A percentile compares a stretch with the other conserved stretches of the same genome.
These are phyloP conservation scores for Ceratina japonica DNA, from an alignment of 1,140 invertebrate genomes.

Conservation along the genomic window DNA sequence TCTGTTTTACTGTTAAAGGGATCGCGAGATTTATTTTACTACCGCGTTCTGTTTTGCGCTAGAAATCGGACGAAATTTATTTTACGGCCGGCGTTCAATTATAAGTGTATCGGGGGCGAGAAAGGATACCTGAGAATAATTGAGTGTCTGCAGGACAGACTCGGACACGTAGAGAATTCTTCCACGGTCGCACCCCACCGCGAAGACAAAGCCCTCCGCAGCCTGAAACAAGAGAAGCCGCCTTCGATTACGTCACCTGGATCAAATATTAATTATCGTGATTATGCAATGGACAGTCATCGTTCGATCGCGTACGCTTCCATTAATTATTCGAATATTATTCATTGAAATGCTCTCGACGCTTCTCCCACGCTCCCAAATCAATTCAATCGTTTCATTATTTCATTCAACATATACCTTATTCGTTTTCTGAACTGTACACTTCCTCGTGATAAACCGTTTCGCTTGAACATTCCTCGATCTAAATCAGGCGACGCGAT, in stretches of 20 bases:
- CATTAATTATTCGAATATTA: too few species aligned
- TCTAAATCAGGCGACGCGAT: too few species aligned
- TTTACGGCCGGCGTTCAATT: conserved; percentile 12
- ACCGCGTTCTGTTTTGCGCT: background rate
- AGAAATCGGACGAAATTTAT: background rate
- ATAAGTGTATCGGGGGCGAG: background rate
- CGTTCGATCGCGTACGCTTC: background rate
- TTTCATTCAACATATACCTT: too few species aligned
- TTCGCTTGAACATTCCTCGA: too few species aligned
- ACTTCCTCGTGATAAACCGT: too few species aligned
- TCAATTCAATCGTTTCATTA: too few species aligned
- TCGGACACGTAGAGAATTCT: conserved; percentile 94
- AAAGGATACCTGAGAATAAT: conserved; percentile 88
- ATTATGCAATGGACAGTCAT: conserved; percentile 6
- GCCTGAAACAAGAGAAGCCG: conserved; percentile 80
- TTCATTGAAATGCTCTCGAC: too few species aligned
- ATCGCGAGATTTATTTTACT: background rate
- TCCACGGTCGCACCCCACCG: conserved; percentile 95
- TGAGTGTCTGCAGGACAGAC: conserved; percentile 91
- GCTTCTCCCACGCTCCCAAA: too few species aligned
- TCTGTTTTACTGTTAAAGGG: background rate
- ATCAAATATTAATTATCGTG: conserved; percentile 46
- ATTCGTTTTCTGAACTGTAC: too few species aligned
- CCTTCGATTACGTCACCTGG: conserved; percentile 46
- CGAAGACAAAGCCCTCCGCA: conserved; percentile 95